Conservation (phyloP, 2,113 vertebrate species). For the Progne subis region DNA sequence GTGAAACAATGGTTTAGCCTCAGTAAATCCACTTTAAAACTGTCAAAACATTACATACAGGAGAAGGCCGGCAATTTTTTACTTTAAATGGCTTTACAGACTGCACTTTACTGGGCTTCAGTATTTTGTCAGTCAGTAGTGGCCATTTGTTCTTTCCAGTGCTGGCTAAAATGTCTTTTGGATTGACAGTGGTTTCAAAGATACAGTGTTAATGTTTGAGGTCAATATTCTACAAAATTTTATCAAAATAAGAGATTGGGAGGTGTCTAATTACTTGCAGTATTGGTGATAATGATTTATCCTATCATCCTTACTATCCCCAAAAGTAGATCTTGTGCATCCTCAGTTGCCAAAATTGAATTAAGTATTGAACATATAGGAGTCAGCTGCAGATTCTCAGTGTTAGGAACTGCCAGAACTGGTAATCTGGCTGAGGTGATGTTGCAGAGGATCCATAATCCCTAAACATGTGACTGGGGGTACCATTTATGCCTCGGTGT, state of each 20-base stretch:
- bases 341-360: neutral
- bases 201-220: neutral
- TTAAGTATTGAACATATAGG: neutral
- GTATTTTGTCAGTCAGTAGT: neutral
- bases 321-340: fast-evolving
- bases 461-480: too few relatives aligned
- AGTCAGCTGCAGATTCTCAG: neutral
- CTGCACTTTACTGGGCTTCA: neutral
- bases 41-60: neutral
- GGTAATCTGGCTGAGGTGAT: neutral
- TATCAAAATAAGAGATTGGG: neutral
- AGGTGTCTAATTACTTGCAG: neutral
- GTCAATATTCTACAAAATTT: neutral
- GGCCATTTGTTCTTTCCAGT: neutral
- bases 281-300: neutral
- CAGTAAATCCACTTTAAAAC: neutral
- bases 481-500: neutral
- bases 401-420: neutral
- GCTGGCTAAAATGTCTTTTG: neutral
- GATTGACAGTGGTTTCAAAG: neutral
- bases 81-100: neutral
- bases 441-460: neutral
- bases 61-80: neutral
- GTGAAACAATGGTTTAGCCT: neutral
- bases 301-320: neutral